Conservation (phyloP, 2,888 invertebrate species). For the Drosophila tanythrix region DNA sequence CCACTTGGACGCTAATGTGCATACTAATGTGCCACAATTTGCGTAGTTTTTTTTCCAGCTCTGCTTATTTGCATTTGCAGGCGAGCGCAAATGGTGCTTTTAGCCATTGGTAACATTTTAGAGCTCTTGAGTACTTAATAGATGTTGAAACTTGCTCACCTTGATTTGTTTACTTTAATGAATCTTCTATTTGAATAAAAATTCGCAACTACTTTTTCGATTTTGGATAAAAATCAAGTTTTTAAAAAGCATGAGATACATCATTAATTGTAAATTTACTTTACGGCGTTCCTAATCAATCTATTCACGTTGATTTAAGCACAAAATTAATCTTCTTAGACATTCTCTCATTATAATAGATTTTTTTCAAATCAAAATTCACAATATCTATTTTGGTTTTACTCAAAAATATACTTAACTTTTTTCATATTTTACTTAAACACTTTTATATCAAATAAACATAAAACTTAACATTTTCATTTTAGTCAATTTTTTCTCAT, state of each 20-base stretch:
- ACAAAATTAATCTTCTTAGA: background rate
- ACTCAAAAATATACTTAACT: background rate
- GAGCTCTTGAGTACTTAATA: background rate
- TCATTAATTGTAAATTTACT: background rate
- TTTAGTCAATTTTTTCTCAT: background rate
- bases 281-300: background rate
- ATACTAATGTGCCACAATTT: slow-evolving; percentile 45
- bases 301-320: background rate
- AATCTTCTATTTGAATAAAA: background rate
- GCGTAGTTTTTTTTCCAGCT: background rate
- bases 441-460: too few relatives aligned
- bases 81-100: background rate
- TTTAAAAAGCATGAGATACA: background rate
- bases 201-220: background rate
- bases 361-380: background rate
- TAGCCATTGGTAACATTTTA: background rate
- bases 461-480: too few relatives aligned
- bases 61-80: slow-evolving; percentile 26
- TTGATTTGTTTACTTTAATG: background rate
- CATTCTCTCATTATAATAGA: background rate
- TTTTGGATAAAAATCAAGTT: background rate
- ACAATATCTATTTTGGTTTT: background rate
- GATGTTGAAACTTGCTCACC: background rate
- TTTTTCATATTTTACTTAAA: background rate
- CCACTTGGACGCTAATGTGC: slow-evolving; percentile 66